Base-by-base conservation (phyloP, 2,888 invertebrate genomes). In the Pollenia angustigena region DNA sequence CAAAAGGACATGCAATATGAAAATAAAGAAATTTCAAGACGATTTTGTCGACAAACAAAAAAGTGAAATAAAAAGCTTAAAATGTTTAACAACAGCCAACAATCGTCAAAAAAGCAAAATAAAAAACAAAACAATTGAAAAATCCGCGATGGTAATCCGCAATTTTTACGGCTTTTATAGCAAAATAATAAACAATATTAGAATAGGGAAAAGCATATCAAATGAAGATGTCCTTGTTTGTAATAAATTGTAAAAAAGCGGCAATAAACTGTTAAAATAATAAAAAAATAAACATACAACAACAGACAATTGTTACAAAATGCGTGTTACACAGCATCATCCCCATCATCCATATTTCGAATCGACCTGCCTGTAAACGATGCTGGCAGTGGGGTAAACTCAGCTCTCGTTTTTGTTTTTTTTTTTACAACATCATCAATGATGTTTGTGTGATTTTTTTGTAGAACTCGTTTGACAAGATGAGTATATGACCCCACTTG, bases 121-220 rank as follows among this genome's bases (percentile, higher is more conserved):
- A 81, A 50, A 42, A 54, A 64, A 76, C 64, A 83, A 72, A 88
- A 85, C 83, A 87, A 85, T 71, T 83, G 86, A 88, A 88, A 91
- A 91, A 91, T 91, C 91, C 91, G 91, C 91, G 91, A 91, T 91
- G 90, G 91, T 91, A 91, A 91, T 91, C 91, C 91, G 91, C 91
- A 91, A 91, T 91, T 91, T 91, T 91, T 92, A 91, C 91, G 91
- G 91, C 92, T 92, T 91, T 92, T 90, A 89, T 89, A 87, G 87
- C 48, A 58, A 50, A 81, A 89, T 71, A 60, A 50, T 6, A 4
- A 69, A 14, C 7, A 58, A 48, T 10, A 58, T 46, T 54, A 23
- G 44, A 80, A 69, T 16, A 46, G 56, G 18, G 48, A 44, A 78
- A 50, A 48, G 18, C 18, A 12, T 60, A 83, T 74, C 78, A 84